Percentiles rank a stretch among this genome's conserved stretches.
phyloP scores from a whole-genome alignment of 2,113 vertebrate genomes.

The Ariopsis seemanni region DNA sequence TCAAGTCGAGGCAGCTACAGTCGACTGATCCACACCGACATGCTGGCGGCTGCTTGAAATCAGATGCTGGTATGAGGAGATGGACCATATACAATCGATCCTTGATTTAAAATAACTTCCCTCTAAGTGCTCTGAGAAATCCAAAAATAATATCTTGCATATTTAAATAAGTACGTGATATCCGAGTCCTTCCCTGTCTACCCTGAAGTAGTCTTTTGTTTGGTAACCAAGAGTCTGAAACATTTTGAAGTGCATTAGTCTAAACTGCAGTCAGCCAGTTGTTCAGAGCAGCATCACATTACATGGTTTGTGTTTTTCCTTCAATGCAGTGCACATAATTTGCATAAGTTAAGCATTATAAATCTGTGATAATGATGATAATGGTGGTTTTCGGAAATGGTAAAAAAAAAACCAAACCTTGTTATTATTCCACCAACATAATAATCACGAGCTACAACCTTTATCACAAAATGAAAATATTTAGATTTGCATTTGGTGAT shows the following conservation, averaged over 20 bases:
- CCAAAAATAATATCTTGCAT: constrained; percentile 14
- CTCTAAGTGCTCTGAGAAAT: not conserved
- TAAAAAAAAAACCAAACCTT: not conserved
- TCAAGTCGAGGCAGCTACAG: not conserved
- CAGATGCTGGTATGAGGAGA: constrained; percentile 6
- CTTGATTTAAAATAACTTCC: constrained; percentile 5
- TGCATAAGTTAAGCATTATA: not conserved
- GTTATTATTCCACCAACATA: constrained; percentile 4
- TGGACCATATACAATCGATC: not conserved
- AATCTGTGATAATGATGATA: constrained; percentile 10
- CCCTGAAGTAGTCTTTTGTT: not conserved
- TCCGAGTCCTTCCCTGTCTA: not conserved
- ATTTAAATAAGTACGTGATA: constrained; percentile 16
- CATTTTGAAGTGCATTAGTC: not conserved
- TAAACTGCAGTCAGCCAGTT: not conserved
- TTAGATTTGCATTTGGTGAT: not conserved
- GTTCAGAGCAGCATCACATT: not conserved
- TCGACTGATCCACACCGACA: constrained; percentile 2
- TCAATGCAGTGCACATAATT: not conserved
- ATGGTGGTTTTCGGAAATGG: not conserved
- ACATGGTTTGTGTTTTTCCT: not conserved
- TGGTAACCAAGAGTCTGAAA: not conserved
- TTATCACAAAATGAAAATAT: not conserved
- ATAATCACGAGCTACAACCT: not conserved
- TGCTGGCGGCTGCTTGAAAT: constrained; percentile 3